Evolutionary conservation across 1,140 invertebrate genomes (phyloP).

Genomic region (Meloidogyne chitwoodi): DNA sequence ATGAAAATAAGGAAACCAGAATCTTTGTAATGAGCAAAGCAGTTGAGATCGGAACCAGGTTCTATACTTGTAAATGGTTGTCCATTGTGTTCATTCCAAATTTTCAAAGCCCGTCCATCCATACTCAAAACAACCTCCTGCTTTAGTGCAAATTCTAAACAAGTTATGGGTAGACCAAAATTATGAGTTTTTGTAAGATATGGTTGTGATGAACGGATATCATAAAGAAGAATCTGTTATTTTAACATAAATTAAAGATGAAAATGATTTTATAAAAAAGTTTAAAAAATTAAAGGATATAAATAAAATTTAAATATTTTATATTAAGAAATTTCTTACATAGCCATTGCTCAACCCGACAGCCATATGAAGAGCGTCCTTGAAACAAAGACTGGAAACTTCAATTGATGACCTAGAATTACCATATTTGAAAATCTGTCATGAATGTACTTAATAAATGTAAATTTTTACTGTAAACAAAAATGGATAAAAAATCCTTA

Average conservation of each 20-base stretch:
- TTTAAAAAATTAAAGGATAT: background rate
- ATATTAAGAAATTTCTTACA: slow-evolving; percentile 62
- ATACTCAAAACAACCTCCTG: slow-evolving; percentile 80
- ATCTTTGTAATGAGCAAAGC: slow-evolving; percentile 80
- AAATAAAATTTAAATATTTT: slow-evolving; percentile 4
- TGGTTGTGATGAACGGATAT: slow-evolving; percentile 85
- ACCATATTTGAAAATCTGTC: too few relatives aligned
- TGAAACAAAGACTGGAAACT: slow-evolving; percentile 66
- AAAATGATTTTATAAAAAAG: slow-evolving; percentile 8
- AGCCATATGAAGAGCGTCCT: slow-evolving; percentile 75
- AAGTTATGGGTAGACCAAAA: slow-evolving; percentile 84
- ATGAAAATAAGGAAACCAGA: slow-evolving; percentile 64
- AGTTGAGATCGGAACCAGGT: slow-evolving; percentile 75
- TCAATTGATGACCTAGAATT: slow-evolving; percentile 59
- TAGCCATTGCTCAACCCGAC: slow-evolving; percentile 89
- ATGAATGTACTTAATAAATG: too few relatives aligned
- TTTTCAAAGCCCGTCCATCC: slow-evolving; percentile 84
- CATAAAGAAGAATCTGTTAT: slow-evolving; percentile 83
- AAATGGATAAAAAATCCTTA: background rate
- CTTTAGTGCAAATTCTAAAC: slow-evolving; percentile 73
- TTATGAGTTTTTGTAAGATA: slow-evolving; percentile 86
- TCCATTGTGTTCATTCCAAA: slow-evolving; percentile 90
- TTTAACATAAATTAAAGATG: too few relatives aligned
- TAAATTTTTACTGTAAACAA: too few relatives aligned
- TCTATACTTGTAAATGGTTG: slow-evolving; percentile 89